A percentile compares a stretch with the other conserved stretches of the same genome.
Conservation (phyloP, 2,888 invertebrate genomes). For the Hypena proboscidalis region DNA sequence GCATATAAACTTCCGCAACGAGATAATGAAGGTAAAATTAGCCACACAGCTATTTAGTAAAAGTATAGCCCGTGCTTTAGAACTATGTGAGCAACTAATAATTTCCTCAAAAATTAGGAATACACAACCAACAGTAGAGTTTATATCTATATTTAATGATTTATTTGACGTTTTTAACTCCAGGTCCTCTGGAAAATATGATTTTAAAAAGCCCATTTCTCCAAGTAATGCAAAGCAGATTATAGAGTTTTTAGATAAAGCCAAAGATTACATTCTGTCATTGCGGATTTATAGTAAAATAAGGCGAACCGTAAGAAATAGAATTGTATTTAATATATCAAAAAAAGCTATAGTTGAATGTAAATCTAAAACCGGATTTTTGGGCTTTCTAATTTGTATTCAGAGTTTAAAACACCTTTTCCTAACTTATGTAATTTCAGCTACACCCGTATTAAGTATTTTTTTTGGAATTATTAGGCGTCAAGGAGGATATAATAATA, state of each 20-base stretch:
- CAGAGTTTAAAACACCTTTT: constrained; percentile 16
- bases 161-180: constrained; percentile 12
- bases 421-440: constrained; percentile 1
- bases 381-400: constrained; percentile 20
- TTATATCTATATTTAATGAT: constrained; percentile 15
- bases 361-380: constrained; percentile 23
- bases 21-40: constrained; percentile 25
- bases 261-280: constrained; percentile 10
- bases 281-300: constrained; percentile 12
- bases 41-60: constrained; percentile 22
- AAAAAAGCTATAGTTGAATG: constrained; percentile 5
- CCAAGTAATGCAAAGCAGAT: not conserved
- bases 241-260: constrained; percentile 6
- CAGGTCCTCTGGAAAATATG: not conserved
- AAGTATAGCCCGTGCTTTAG: constrained; percentile 19
- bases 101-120: constrained; percentile 3
- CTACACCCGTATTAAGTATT: constrained; percentile 5
- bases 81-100: constrained; percentile 7
- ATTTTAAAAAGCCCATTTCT: constrained; percentile 2
- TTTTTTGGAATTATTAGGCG: constrained; percentile 17
- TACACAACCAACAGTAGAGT: constrained; percentile 11
- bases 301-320: constrained; percentile 5
- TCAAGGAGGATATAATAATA: constrained; percentile 29
- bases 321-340: not conserved
- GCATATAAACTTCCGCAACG: constrained; percentile 17